Conservation (phyloP, 1,140 invertebrate genomes). For the Papilio polytes region DNA sequence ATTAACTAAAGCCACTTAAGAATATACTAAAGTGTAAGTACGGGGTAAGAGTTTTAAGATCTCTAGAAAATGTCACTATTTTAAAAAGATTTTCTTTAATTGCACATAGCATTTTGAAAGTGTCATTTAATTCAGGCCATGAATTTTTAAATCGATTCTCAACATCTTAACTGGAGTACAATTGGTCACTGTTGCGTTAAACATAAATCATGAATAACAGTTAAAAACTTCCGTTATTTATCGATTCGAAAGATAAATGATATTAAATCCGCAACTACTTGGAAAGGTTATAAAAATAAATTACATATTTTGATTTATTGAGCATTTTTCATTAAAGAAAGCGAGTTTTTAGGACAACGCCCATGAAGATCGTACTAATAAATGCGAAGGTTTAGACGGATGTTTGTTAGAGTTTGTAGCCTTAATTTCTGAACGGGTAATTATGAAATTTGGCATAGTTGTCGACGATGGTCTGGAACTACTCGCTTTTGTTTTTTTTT, state of each 20-base stretch:
- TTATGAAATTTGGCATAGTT: no score
- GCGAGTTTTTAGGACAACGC: neutral
- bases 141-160: neutral
- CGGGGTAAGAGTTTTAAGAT: neutral
- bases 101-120: neutral
- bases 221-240: slow-evolving; percentile 21
- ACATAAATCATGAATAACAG: slow-evolving; percentile 13
- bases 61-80: neutral
- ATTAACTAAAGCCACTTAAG: no score
- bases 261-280: slow-evolving; percentile 15
- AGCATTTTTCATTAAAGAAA: neutral
- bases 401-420: no score
- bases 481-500: no score
- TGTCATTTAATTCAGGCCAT: neutral
- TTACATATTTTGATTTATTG: slow-evolving; percentile 7
- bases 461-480: no score
- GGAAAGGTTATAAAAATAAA: neutral
- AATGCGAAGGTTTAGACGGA: no score
- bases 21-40: neutral
- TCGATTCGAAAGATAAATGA: slow-evolving; percentile 2
- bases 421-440: no score
- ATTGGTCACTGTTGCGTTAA: neutral
- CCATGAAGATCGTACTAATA: neutral
- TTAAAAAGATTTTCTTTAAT: neutral
- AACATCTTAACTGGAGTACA: neutral